Evolutionary conservation across 1,140 invertebrate genomes (phyloP).

Genomic region (Harpegnathos saltator): DNA sequence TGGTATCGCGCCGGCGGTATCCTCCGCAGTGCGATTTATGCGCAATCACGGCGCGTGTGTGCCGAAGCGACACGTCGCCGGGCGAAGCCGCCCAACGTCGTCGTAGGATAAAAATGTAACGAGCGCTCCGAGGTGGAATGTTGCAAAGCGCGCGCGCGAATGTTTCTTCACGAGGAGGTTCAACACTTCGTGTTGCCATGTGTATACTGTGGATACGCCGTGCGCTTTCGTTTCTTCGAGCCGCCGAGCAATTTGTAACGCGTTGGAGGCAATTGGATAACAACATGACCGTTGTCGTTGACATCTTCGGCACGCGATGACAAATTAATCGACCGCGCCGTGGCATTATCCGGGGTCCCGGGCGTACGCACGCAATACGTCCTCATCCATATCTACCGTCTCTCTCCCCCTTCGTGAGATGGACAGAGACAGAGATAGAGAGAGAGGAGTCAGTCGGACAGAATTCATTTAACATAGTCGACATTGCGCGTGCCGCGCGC

Average conservation of each 20-base stretch:
- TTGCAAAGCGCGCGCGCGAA: background rate
- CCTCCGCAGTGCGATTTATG: background rate
- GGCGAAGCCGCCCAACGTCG: background rate
- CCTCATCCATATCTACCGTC: background rate
- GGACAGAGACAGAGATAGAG: no score
- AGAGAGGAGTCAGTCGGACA: conserved; percentile 16
- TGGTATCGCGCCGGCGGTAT: no score
- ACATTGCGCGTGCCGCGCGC: conserved; percentile 12
- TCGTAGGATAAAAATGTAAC: background rate
- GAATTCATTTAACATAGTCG: conserved; percentile 56
- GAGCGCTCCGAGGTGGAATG: background rate
- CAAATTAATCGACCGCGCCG: conserved; percentile 47
- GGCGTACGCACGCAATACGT: conserved; percentile 12
- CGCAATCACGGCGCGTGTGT: background rate
- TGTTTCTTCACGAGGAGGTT: background rate
- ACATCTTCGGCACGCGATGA: conserved; percentile 43
- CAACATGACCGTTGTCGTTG: conserved; percentile 2
- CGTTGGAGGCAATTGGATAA: conserved; percentile 5
- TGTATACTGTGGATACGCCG: background rate
- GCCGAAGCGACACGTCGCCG: background rate
- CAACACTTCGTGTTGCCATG: background rate
- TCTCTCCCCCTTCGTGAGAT: no score
- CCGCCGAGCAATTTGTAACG: background rate
- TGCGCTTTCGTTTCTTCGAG: background rate
- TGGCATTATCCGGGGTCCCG: background rate